phyloP scores from a whole-genome alignment of 2,113 vertebrate species.

The Spermophilus dauricus region DNA sequence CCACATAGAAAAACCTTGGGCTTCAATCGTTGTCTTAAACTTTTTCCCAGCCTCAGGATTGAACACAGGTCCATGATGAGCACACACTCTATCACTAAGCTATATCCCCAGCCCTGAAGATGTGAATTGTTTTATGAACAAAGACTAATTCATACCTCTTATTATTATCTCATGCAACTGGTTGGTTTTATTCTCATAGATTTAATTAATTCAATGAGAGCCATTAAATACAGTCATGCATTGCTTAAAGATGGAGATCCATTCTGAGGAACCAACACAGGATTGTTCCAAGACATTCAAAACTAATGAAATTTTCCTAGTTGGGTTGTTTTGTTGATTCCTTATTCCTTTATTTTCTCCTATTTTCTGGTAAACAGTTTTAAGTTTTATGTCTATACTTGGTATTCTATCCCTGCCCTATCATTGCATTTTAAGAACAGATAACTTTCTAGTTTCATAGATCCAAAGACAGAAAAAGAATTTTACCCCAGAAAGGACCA shows the following conservation, averaged over 20 bases:
- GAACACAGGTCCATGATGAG: not conserved
- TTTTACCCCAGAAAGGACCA: not conserved
- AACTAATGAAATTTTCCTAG: not conserved
- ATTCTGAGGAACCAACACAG: not conserved
- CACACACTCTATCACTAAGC: not conserved
- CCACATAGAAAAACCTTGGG: not conserved
- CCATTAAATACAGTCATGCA: not conserved
- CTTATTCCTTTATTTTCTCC: not conserved
- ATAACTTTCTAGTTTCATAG: not conserved
- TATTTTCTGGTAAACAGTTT: not conserved
- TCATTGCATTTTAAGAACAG: not conserved
- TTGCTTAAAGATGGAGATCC: not conserved
- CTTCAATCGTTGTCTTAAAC: not conserved
- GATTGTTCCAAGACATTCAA: not conserved
- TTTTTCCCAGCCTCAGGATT: not conserved
- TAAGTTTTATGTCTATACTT: not conserved
- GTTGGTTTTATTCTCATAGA: not conserved
- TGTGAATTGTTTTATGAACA: not conserved
- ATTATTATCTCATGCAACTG: not conserved
- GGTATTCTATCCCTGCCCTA: not conserved
- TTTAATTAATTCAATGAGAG: not conserved
- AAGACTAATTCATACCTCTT: not conserved
- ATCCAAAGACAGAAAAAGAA: not conserved
- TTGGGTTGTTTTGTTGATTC: not conserved
- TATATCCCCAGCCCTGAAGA: not conserved